Base-by-base conservation (phyloP, 2,113 vertebrate genomes). In the Prionailurus bengalensis region DNA sequence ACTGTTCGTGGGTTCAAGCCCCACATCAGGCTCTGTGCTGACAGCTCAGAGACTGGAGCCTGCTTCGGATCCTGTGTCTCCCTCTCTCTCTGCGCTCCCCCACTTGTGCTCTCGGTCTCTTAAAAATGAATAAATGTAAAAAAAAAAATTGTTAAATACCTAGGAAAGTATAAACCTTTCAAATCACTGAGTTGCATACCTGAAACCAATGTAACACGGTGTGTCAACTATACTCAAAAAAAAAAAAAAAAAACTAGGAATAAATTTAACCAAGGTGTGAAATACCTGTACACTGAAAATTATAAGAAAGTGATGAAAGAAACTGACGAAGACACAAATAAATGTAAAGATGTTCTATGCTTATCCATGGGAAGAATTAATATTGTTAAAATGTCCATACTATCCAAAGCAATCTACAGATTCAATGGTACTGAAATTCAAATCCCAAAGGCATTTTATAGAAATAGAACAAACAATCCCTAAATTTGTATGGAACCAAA, bases 241-340 rank as follows among this genome's bases (percentile, higher is more conserved):
- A 76, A 71, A 16, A 2, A 9, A 8, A 8, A 55, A 14, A 5
- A 55, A 55, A 55, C 42, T 48, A 48, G 42, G 14, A 78, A 78
- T 76, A 95, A 53, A 90, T 55, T 83, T 83, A 74, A 76, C 86
- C 21, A 76, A 90, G 55, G 5, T 21, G 33, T 51, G 33, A 82
- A 95, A 95, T 36, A 53, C 53, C 63, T n/a, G 4, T 66, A 66
- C n/a, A 55, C 6, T 83, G 45, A 90, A 95, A 89, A 90, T n/a
- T 83, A 66, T n/a, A 83, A 65, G 14, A 82, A 7, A 55, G 4
- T 55, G 79, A 55, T 66, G 21, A 83, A 88, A 71, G 66, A 76
- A 94, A 65, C 17, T 90, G 61, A 76, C 74, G 53, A 81, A 74
- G 79, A 42, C 7, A 90, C 45, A 83, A 66, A 83, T 53, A 82